Conservation (phyloP, 2,113 vertebrate species). For the Balaeniceps rex region DNA sequence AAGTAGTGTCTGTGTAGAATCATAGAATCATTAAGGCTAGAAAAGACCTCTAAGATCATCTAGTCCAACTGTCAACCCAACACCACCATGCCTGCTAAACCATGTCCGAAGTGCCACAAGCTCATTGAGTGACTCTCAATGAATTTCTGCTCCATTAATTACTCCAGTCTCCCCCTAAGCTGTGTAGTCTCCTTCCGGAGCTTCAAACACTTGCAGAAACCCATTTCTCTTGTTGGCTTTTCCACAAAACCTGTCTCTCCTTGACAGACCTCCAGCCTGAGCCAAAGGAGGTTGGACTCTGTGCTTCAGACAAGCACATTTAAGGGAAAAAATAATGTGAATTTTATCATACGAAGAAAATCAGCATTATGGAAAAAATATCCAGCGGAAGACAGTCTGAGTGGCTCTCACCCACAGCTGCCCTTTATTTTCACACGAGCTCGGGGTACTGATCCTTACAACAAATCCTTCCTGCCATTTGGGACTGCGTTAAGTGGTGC, state of each 20-base stretch:
- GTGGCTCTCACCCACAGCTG: not conserved
- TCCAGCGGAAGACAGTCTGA: not conserved
- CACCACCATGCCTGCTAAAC: no score
- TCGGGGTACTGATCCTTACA: not conserved
- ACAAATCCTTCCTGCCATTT: not conserved
- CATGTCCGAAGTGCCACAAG: no score
- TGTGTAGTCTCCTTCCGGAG: not conserved
- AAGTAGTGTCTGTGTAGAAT: not conserved
- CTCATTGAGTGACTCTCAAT: not conserved
- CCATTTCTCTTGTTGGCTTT: not conserved
- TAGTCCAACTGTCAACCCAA: no score
- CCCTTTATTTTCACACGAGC: not conserved
- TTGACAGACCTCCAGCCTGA: not conserved
- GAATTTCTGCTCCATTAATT: not conserved
- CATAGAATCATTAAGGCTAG: no score
- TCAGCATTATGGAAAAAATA: not conserved
- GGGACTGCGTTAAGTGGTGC: not conserved
- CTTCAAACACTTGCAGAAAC: not conserved
- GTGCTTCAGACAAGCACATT: not conserved
- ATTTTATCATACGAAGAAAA: not conserved
- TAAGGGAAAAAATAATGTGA: not conserved
- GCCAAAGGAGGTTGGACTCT: not conserved
- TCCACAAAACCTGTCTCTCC: not conserved
- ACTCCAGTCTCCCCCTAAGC: not conserved
- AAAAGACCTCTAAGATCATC: no score